Conservation (phyloP, 2,888 invertebrate species). For the Entomobrya proxima region DNA sequence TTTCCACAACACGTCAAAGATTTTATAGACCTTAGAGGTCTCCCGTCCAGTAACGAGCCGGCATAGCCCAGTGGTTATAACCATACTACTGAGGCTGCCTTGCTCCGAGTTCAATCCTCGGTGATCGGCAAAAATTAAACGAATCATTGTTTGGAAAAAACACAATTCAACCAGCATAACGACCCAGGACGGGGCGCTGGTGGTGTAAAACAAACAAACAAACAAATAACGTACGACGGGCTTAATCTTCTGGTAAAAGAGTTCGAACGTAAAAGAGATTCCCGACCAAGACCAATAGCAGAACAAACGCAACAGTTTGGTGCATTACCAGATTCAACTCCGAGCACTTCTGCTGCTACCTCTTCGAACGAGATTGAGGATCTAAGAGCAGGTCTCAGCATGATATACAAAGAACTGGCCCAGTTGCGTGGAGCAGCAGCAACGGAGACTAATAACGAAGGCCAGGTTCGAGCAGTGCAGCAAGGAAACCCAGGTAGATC, state of each 20-base stretch:
- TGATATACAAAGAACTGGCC: neutral
- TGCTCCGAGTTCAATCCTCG: too few species aligned
- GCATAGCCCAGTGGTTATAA: too few species aligned
- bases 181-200: too few species aligned
- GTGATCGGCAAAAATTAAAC: too few species aligned
- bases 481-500: too few species aligned
- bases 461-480: too few species aligned
- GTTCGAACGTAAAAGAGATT: neutral
- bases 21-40: neutral
- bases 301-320: neutral
- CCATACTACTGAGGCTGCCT: too few species aligned
- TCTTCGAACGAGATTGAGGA: neutral
- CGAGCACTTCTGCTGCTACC: neutral
- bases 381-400: neutral
- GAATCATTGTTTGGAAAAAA: too few species aligned
- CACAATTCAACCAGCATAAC: too few species aligned
- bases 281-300: neutral
- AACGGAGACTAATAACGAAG: neutral
- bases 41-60: slow-evolving; percentile 2
- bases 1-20: neutral
- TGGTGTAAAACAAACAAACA: too few species aligned
- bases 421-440: neutral
- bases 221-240: neutral
- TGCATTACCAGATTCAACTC: too few species aligned
- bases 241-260: neutral